A percentile compares a stretch with the other conserved stretches of the same genome.
These are phyloP conservation scores for Ara ararauna DNA, from an alignment of 2,797 vertebrate genomes.

Conservation along the genomic window DNA sequence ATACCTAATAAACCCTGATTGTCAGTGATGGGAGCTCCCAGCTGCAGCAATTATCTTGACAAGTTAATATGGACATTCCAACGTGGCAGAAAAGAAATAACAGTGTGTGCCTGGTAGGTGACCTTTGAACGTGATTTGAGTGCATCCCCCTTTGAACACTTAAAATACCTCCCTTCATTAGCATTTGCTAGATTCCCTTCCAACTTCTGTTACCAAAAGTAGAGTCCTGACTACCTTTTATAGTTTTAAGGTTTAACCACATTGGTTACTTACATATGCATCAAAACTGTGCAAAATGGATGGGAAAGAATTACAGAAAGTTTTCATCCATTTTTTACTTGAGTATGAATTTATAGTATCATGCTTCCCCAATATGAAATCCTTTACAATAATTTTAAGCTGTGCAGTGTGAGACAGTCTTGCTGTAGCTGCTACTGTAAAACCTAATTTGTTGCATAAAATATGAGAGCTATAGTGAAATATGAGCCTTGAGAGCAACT, in stretches of 20 bases:
- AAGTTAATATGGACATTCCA: conserved; percentile 19
- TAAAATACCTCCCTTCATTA: not conserved
- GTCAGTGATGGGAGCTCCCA: conserved; percentile 27
- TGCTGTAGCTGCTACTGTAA: conserved; percentile 44
- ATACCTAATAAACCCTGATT: not conserved
- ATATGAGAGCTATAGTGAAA: conserved; percentile 69
- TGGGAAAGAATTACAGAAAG: not conserved
- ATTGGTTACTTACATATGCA: not conserved
- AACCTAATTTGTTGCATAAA: conserved; percentile 69
- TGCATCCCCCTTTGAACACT: not conserved
- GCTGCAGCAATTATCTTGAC: conserved; percentile 48
- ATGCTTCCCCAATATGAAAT: not conserved
- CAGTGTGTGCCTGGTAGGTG: not conserved
- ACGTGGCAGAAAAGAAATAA: conserved; percentile 6
- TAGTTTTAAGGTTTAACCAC: not conserved
- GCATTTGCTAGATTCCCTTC: not conserved
- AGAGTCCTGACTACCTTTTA: not conserved
- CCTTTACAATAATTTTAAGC: not conserved
- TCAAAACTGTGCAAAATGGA: not conserved
- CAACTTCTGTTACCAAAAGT: not conserved
- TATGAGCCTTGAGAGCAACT: conserved; percentile 73
- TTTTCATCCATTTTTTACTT: conserved; percentile 15
- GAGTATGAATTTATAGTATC: not conserved
- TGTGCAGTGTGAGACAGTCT: not conserved
- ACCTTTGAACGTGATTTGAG: not conserved